Evolutionary conservation across 2,113 vertebrate genomes (phyloP).

Genomic region (Osmerus eperlanus): DNA sequence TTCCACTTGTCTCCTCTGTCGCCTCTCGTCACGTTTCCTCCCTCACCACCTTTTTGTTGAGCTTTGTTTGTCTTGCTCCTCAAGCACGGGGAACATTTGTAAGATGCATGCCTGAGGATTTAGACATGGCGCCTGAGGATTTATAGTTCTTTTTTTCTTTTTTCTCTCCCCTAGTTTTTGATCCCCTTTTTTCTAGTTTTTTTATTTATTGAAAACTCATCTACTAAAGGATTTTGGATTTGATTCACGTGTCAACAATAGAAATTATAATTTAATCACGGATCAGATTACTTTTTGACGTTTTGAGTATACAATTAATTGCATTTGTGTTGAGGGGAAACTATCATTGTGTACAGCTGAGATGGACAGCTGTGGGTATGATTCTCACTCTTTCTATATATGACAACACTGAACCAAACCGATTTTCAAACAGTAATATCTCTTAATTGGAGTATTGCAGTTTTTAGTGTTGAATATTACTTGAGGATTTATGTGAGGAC

Average conservation of each 20-base stretch:
- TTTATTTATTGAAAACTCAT: slow-evolving; percentile 29
- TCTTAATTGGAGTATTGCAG: not conserved
- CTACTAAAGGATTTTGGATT: too few species aligned
- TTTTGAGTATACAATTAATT: slow-evolving; percentile 53
- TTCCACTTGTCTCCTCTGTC: slow-evolving; percentile 7
- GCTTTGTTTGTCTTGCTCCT: slow-evolving; percentile 57
- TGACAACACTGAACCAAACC: not conserved
- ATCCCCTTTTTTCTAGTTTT: not conserved
- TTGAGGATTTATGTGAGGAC: too few species aligned
- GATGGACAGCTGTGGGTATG: slow-evolving; percentile 75
- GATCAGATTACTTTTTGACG: too few species aligned
- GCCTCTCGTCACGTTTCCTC: not conserved
- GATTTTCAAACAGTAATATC: not conserved
- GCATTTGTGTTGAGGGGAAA: slow-evolving; percentile 76
- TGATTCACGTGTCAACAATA: too few species aligned
- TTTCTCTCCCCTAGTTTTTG: not conserved
- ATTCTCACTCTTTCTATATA: slow-evolving; percentile 6
- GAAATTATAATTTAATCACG: too few species aligned
- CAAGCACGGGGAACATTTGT: slow-evolving; percentile 81
- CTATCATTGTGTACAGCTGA: slow-evolving; percentile 85
- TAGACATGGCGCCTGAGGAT: not conserved
- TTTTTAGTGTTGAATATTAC: too few species aligned
- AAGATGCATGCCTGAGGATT: slow-evolving; percentile 68
- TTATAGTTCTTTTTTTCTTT: not conserved
- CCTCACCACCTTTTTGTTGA: slow-evolving; percentile 7